Conservation (phyloP, 2,888 invertebrate species). For the Caenorhabditis sp. region DNA sequence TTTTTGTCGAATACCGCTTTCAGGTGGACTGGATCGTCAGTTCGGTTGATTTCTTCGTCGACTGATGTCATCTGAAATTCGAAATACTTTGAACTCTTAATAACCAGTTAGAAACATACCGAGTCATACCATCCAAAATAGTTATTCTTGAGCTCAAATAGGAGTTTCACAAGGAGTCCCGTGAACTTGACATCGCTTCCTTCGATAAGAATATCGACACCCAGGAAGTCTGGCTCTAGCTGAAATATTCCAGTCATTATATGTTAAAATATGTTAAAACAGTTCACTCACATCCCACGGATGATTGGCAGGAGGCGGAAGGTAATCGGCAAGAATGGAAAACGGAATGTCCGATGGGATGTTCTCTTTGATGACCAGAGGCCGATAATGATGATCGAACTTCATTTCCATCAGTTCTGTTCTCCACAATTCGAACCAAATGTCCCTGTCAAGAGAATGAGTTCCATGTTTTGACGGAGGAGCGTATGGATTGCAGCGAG, state of each 20-base stretch:
- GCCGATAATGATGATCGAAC: constrained; percentile 76
- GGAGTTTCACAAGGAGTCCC: constrained; percentile 91
- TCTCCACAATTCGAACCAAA: constrained; percentile 78
- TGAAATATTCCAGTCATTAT: constrained; percentile 85
- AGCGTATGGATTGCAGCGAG: constrained; percentile 61
- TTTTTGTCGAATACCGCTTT: constrained; percentile 58
- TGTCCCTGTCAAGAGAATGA: constrained; percentile 58
- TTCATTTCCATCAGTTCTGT: constrained; percentile 73
- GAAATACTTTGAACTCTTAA: no score
- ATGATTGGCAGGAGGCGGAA: constrained; percentile 60
- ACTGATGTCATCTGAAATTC: constrained; percentile 56
- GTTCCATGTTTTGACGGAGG: constrained; percentile 49
- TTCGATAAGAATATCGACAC: constrained; percentile 94
- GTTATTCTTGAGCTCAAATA: constrained; percentile 88
- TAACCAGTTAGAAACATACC: constrained; percentile 59
- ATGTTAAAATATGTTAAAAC: no score
- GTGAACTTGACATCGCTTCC: constrained; percentile 94
- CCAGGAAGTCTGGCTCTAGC: constrained; percentile 92
- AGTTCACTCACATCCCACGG: constrained; percentile 73
- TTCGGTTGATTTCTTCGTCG: constrained; percentile 37
- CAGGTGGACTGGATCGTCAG: constrained; percentile 37
- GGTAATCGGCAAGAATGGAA: constrained; percentile 44
- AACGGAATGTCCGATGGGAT: constrained; percentile 66
- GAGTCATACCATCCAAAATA: constrained; percentile 96
- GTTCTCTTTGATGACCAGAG: constrained; percentile 51